A percentile compares a stretch with the other conserved stretches of the same genome.
Conservation (phyloP, 2,113 vertebrate genomes). For the Pachycephala philippinensis region DNA sequence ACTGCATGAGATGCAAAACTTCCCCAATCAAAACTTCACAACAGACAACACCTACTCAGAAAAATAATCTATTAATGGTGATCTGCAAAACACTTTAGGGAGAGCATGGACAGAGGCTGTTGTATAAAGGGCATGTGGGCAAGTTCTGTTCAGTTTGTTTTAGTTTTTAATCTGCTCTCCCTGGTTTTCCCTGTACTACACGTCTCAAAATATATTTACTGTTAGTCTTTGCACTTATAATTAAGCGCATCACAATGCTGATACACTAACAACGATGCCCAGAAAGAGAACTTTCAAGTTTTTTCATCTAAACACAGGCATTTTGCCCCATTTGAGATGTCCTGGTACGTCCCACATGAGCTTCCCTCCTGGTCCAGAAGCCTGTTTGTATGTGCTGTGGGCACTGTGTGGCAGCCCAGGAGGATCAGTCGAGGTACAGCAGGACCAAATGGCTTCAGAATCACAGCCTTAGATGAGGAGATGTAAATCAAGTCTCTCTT, state of each 20-base stretch:
- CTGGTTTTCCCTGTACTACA: not conserved
- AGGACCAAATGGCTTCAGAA: not conserved
- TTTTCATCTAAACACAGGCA: not conserved
- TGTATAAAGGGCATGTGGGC: not conserved
- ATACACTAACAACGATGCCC: not conserved
- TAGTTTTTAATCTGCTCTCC: not conserved
- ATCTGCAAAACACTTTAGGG: not conserved
- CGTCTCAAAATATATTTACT: not conserved
- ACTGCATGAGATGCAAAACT: not conserved
- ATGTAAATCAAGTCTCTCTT: not conserved
- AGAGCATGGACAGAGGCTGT: not conserved
- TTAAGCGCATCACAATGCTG: not conserved
- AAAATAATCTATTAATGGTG: not conserved
- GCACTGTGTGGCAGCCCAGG: not conserved
- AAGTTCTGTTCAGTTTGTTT: not conserved
- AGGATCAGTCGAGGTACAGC: not conserved
- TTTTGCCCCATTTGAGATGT: not conserved
- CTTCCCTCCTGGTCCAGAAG: not conserved
- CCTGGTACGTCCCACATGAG: not conserved
- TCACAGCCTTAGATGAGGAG: not conserved
- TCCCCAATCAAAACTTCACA: not conserved
- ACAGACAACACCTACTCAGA: not conserved
- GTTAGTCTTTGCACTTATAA: not conserved
- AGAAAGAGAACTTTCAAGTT: not conserved
- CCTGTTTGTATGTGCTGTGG: not conserved